These are phyloP conservation scores for Isurus oxyrinchus DNA, from an alignment of 2,113 vertebrate genomes.

Conservation along the genomic window DNA sequence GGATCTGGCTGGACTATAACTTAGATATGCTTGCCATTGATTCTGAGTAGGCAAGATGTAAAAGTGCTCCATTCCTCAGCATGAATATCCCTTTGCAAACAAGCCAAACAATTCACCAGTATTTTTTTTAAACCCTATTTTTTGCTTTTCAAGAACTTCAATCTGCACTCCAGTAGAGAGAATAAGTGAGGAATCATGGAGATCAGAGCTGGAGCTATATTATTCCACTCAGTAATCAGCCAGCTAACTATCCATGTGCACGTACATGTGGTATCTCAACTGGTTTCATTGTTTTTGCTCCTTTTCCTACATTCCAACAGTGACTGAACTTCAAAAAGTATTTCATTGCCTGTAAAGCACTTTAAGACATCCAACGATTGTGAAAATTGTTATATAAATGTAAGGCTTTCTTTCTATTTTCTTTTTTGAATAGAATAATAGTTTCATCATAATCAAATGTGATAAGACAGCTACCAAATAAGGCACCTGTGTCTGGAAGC, in stretches of 20 bases:
- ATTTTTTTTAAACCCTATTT: background rate
- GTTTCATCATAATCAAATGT: conserved; percentile 19
- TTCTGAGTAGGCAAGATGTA: background rate
- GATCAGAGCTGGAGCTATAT: background rate
- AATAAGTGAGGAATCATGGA: background rate
- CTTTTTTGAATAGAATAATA: conserved; percentile 5
- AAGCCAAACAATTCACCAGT: background rate
- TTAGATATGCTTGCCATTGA: background rate
- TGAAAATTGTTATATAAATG: too few relatives aligned
- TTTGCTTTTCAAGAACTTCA: background rate
- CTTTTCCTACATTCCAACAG: too few relatives aligned
- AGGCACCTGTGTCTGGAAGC: background rate
- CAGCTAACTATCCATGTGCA: background rate
- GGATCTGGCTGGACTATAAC: background rate
- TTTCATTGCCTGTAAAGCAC: too few relatives aligned
- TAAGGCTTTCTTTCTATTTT: background rate
- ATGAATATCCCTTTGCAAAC: background rate
- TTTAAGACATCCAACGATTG: too few relatives aligned
- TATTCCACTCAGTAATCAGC: background rate
- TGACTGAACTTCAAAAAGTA: too few relatives aligned
- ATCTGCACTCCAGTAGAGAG: background rate
- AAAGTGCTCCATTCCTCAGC: background rate
- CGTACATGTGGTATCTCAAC: too few relatives aligned
- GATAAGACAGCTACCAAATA: conserved; percentile 1
- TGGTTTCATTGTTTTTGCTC: too few relatives aligned